Base-by-base conservation (phyloP, 2,888 invertebrate genomes). In the Autographa pulchrina region DNA sequence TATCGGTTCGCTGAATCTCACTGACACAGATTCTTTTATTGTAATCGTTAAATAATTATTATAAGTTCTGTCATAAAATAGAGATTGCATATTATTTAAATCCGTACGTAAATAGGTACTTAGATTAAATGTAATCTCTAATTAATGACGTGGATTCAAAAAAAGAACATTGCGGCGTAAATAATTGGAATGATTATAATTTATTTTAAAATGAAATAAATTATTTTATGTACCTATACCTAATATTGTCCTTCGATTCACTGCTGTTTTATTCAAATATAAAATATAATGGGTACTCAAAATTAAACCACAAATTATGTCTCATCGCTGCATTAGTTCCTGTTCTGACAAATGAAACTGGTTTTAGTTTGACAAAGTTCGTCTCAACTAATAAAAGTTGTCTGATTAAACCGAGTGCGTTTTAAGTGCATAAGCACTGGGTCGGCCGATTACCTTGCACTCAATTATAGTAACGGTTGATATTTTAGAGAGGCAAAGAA, bases 351-450 rank as follows among this genome's bases (percentile, higher is more conserved):
- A 41, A 65, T 59, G 65, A 63, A 48, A 20, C n/a, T 7, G 0
- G 31, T 41, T 38, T 54, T 25, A n/a, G 69, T 75, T 56, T 20
- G 18, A 25, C n/a, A 58, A 43, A 35, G 18, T 52, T 43, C 52
- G 54, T 6, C 54, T 67, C 48, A 61, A 6, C n/a, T 14, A n/a
- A 68, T 60, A 74, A 59, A 68, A 58, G 20, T 8, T 14, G 41
- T 70, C 69, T 70, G 48, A 63, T 59, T 25, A 6, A 18, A 16
- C 63, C 59, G 68, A 77, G 78, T 78, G 58, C 80, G 65, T 72
- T 68, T 16, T 69, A 7, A 65, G 82, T 80, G 70, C 80, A 68
- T 3, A 43, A 13, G 73, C 61, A 80, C 81, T 61, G 64, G n/a
- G 32, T 14, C 52, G 71, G 54, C 35, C 69, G 18, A n/a, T 62